Evolutionary conservation across 1,140 invertebrate genomes (phyloP), one percentile per base, ranked within the genome.

Genomic region (Panulirus ornatus): DNA sequence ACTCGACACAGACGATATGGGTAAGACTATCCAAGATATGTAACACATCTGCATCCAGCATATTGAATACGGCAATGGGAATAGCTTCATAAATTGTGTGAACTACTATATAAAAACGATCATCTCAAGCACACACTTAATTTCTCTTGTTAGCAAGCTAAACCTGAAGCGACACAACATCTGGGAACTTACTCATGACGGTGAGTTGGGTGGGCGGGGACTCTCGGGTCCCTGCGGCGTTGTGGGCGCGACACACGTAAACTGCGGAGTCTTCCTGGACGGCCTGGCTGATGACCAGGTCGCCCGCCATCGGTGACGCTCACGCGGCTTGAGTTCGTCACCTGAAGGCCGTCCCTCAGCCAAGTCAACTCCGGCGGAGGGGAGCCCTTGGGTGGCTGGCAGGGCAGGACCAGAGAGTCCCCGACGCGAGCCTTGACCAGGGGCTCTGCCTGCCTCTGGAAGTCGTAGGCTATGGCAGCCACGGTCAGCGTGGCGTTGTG

Each of bases 401-500:
- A 85, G 16, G 70, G 66, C 9, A 85, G 70, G 70, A 19, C 30
- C 22, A 85, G 40, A 9, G 83, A 70, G 44, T 85, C 83, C 0
- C 83, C 83, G 2, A 85, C 70, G 8, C 44, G 30, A 22, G 70
- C 44, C 66, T 75, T 85, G n/a, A 85, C 44, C 70, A 19, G 40
- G 19, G 70, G 40, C 30, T 85, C 83, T 2, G 83, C 66, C 70
- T 73, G 42, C 14, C 42, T 51, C 70, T 85, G 83, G 70, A 85
- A 85, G 42, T 85, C 83, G n/a, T 71, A 70, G 44, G 83, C 66
- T 8, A 85, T 42, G 1, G 83, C 75, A 42, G 83, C 83, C n/a
- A 85, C 70, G 44, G 83, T 85, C n/a, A 85, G 83, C 11, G 83
- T 85, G 70, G 83, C 83, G 30, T 85, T 85, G 44, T 73, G 66